Percentiles rank a stretch among this genome's conserved stretches.
These are phyloP conservation scores for Macropus fuliginosus DNA, from an alignment of 2,797 vertebrate genomes.

Conservation along the genomic window DNA sequence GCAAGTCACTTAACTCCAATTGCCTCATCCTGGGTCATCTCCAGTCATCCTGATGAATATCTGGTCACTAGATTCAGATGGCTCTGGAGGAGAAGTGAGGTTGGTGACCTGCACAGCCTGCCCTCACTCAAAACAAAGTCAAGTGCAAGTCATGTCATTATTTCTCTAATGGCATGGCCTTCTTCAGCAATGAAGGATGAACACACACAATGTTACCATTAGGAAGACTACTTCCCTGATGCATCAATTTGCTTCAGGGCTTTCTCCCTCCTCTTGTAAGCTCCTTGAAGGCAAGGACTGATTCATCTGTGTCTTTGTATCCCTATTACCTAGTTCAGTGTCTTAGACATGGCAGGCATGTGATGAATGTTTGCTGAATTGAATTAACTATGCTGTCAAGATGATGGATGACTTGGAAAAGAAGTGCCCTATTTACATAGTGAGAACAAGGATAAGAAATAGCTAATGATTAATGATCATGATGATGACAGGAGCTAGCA, in stretches of 20 bases:
- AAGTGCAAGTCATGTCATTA: no score
- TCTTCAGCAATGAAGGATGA: no score
- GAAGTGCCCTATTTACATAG: not conserved
- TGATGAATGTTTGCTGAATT: not conserved
- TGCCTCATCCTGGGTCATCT: no score
- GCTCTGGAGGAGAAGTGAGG: no score
- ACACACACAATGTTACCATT: not conserved
- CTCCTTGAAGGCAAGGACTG: not conserved
- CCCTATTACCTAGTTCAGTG: not conserved
- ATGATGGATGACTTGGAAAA: not conserved
- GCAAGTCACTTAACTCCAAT: no score
- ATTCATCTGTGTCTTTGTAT: not conserved
- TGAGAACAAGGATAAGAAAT: not conserved
- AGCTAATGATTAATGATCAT: not conserved
- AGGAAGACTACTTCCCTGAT: not conserved
- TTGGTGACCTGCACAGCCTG: no score
- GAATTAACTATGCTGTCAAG: not conserved
- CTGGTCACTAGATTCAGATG: no score
- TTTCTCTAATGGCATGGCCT: no score
- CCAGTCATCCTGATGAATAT: no score
- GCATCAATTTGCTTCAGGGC: not conserved
- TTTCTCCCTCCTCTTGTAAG: not conserved
- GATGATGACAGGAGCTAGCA: not conserved
- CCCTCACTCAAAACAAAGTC: no score
- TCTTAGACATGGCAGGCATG: not conserved